phyloP scores from a whole-genome alignment of 2,113 vertebrate species.

The Oreochromis aureus region DNA sequence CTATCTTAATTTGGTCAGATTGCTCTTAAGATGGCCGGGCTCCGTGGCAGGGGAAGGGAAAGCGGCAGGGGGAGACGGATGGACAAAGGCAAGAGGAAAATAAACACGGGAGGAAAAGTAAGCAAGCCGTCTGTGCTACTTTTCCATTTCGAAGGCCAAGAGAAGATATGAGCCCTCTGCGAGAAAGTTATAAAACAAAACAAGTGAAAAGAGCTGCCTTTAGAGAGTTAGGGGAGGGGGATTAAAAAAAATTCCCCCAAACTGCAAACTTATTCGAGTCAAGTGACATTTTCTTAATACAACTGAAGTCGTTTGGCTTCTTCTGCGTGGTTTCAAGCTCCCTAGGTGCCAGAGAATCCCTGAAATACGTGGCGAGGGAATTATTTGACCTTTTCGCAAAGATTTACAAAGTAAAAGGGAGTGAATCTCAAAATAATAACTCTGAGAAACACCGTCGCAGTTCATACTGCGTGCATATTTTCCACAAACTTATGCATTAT shows the following conservation, averaged over 20 bases:
- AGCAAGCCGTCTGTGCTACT: neutral
- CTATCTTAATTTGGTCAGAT: constrained; percentile 32
- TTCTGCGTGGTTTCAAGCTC: neutral
- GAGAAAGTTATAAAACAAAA: neutral
- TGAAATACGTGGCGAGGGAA: neutral
- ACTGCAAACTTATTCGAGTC: neutral
- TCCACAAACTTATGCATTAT: neutral
- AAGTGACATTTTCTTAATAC: neutral
- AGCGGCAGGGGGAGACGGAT: neutral
- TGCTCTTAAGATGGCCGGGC: constrained; percentile 14
- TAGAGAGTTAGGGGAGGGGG: neutral
- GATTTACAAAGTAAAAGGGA: neutral
- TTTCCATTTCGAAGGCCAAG: neutral
- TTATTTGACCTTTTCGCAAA: neutral
- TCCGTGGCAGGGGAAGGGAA: neutral
- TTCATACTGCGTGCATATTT: neutral
- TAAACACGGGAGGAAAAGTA: constrained; percentile 38
- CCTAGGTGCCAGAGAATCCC: neutral
- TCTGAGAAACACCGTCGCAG: neutral
- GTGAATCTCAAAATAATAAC: neutral
- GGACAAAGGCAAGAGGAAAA: constrained; percentile 38
- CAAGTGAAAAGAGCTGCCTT: neutral
- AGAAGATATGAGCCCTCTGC: neutral
- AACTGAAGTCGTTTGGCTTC: neutral
- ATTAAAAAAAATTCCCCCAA: neutral